Evolutionary conservation across 2,113 vertebrate genomes (phyloP).

Genomic region (Caloenas nicobarica): DNA sequence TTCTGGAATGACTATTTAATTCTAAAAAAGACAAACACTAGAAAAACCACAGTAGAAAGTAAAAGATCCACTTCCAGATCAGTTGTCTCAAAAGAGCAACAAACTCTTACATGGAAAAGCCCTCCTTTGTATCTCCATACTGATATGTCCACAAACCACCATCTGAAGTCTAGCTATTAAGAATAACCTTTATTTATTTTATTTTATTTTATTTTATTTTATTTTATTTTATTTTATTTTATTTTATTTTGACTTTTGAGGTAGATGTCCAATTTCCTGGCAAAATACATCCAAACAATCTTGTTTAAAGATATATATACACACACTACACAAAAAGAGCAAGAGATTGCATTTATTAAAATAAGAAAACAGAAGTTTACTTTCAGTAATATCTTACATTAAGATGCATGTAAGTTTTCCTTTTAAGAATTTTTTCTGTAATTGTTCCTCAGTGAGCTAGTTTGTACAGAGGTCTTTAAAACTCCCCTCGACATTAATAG

Average conservation of each 20-base stretch:
- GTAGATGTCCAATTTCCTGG: neutral
- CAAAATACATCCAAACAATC: neutral
- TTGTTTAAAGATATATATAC: too few relatives aligned
- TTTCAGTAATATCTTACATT: neutral
- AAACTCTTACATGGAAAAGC: neutral
- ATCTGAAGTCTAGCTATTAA: neutral
- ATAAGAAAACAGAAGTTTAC: too few relatives aligned
- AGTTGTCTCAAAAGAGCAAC: neutral
- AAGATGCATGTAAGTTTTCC: neutral
- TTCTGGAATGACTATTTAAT: neutral
- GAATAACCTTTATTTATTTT: too few relatives aligned
- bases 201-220: too few relatives aligned
- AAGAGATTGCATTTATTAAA: neutral
- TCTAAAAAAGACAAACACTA: neutral
- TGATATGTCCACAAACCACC: neutral
- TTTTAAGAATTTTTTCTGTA: too few relatives aligned
- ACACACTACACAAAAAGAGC: neutral
- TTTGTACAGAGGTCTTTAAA: too few relatives aligned
- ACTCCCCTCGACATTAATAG: too few relatives aligned
- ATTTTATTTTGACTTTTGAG: neutral
- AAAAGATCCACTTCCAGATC: neutral
- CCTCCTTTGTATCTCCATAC: neutral
- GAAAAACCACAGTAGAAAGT: neutral
- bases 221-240: too few relatives aligned
- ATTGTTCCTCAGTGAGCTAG: too few relatives aligned